These are phyloP conservation scores for Marmota monax DNA, from an alignment of 2,113 vertebrate species.

Conservation along the genomic window DNA sequence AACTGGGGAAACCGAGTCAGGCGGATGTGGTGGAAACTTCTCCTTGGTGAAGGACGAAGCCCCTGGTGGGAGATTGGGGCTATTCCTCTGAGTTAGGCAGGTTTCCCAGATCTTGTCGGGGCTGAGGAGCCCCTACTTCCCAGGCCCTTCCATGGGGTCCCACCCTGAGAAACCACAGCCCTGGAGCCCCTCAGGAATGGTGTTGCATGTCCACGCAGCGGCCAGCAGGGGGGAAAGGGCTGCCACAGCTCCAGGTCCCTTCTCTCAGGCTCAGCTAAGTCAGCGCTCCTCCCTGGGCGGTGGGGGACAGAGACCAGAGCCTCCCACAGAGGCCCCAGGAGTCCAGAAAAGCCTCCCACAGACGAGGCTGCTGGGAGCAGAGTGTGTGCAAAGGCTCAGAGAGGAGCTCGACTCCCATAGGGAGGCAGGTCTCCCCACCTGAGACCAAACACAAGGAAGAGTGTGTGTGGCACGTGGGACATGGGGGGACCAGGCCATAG, in stretches of 20 bases:
- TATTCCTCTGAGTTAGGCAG: not conserved
- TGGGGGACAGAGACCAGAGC: not conserved
- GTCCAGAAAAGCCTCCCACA: not conserved
- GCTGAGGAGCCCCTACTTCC: not conserved
- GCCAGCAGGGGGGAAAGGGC: not conserved
- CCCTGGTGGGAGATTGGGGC: rapidly evolving
- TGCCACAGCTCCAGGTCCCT: not conserved
- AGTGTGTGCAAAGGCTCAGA: not conserved
- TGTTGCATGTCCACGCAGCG: not conserved
- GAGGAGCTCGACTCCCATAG: too few species aligned
- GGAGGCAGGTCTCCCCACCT: not conserved
- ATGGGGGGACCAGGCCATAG: rapidly evolving
- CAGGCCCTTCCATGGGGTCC: too few species aligned
- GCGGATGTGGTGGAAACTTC: rapidly evolving
- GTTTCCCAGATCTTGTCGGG: not conserved
- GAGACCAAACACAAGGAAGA: not conserved
- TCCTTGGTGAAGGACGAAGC: rapidly evolving
- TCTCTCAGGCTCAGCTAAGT: not conserved
- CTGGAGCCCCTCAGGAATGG: not conserved
- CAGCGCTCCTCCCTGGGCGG: rapidly evolving
- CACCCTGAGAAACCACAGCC: not conserved
- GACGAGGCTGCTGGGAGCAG: too few species aligned
- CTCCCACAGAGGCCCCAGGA: not conserved
- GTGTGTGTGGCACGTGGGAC: rapidly evolving
- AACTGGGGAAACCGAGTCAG: not conserved